phyloP scores from a whole-genome alignment of 2,797 vertebrate species.

The Trachurus trachurus region DNA sequence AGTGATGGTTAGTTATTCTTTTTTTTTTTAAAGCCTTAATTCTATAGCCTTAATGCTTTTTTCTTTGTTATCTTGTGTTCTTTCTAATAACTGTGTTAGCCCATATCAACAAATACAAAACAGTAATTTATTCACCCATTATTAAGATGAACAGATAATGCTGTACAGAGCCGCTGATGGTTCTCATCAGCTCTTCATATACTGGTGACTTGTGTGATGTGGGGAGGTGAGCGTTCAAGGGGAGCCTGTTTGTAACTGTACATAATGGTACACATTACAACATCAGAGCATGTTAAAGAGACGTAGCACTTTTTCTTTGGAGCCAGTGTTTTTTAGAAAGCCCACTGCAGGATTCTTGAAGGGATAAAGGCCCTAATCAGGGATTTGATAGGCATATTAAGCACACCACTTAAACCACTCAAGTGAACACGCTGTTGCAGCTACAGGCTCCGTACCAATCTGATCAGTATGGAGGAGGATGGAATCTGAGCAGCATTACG shows the following conservation, averaged over 20 bases:
- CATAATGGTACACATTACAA: conserved; percentile 55
- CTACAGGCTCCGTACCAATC: conserved; percentile 52
- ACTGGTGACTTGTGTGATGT: conserved; percentile 39
- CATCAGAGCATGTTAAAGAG: conserved; percentile 53
- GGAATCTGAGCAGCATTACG: conserved; percentile 44
- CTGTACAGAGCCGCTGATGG: conserved; percentile 24
- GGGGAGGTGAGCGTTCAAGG: conserved; percentile 7
- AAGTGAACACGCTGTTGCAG: conserved; percentile 68
- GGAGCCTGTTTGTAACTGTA: conserved; percentile 45
- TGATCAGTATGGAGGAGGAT: conserved; percentile 37
- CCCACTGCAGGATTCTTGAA: conserved; percentile 66
- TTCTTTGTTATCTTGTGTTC: conserved; percentile 40
- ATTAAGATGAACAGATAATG: conserved; percentile 22
- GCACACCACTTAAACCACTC: conserved; percentile 76
- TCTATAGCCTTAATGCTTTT: conserved; percentile 68
- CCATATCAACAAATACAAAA: conserved; percentile 37
- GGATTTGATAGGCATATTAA: conserved; percentile 74
- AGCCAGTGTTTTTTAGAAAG: conserved; percentile 53
- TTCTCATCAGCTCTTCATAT: conserved; percentile 34
- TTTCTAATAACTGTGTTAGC: conserved; percentile 20
- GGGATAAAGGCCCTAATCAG: conserved; percentile 75
- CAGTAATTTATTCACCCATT: conserved; percentile 32
- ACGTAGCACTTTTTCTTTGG: conserved; percentile 71
- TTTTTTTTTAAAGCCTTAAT: conserved; percentile 67
- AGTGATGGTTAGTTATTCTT: conserved; percentile 28